phyloP scores from a whole-genome alignment of 2,797 vertebrate species.

The Salmo trutta region DNA sequence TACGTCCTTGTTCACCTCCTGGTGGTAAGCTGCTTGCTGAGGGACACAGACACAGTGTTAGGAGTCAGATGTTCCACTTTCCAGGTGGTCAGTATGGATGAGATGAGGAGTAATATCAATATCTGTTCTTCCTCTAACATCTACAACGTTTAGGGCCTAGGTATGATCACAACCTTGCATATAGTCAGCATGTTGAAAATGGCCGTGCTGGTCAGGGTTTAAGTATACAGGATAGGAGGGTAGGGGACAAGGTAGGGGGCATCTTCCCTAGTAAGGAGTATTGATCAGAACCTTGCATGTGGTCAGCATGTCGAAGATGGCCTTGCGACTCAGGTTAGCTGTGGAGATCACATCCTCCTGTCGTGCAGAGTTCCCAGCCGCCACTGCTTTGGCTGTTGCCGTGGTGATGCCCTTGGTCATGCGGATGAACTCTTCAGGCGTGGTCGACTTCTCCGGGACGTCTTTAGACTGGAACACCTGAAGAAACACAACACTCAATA shows the following conservation, averaged over 20 bases:
- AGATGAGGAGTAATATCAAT: background rate
- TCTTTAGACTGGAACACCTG: conserved; percentile 92
- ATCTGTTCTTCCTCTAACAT: too few relatives aligned
- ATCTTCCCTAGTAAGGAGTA: background rate
- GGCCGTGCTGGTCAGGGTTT: background rate
- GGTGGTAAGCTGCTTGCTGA: conserved; percentile 88
- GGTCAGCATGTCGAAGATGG: conserved; percentile 91
- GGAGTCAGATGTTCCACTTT: background rate
- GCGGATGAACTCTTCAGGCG: conserved; percentile 96
- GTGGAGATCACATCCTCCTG: conserved; percentile 97
- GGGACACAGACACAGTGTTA: conserved; percentile 35
- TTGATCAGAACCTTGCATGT: conserved; percentile 86
- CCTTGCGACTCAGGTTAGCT: conserved; percentile 96
- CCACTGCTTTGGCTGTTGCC: conserved; percentile 96
- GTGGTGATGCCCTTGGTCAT: conserved; percentile 99
- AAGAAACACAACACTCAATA: background rate
- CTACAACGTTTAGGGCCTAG: background rate
- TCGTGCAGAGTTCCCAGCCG: conserved; percentile 92
- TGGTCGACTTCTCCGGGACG: conserved; percentile 85
- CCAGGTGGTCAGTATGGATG: background rate
- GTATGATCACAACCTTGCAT: background rate
- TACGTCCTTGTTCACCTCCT: conserved; percentile 84
- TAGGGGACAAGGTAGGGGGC: background rate
- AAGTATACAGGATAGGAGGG: background rate
- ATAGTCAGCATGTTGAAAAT: background rate